These are phyloP conservation scores for Chironomus striatipennis DNA, from an alignment of 1,140 invertebrate genomes.

Conservation along the genomic window DNA sequence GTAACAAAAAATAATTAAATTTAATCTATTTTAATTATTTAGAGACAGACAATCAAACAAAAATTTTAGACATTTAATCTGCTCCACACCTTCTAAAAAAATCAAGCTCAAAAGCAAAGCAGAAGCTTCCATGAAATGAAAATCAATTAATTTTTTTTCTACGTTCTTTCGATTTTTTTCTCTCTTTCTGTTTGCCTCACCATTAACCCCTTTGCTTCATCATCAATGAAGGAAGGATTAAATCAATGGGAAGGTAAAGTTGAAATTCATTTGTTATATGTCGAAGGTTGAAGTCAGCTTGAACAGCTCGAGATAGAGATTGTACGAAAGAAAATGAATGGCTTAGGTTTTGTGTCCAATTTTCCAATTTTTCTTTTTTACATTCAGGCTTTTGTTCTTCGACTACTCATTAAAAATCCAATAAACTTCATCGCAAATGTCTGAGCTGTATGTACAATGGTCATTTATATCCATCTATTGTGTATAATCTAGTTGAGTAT, in stretches of 20 bases:
- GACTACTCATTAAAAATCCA: constrained; percentile 13
- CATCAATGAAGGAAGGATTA: background rate
- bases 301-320: background rate
- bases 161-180: background rate
- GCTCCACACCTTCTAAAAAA: too few species aligned
- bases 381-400: background rate
- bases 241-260: background rate
- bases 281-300: background rate
- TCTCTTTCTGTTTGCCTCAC: background rate
- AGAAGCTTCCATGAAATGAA: background rate
- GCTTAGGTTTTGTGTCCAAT: background rate
- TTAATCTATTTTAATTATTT: too few species aligned
- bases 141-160: constrained; percentile 11
- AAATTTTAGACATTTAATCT: too few species aligned
- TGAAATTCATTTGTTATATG: constrained; percentile 1
- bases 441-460: too few species aligned
- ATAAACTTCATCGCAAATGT: background rate
- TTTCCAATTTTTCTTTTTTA: background rate
- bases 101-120: too few species aligned
- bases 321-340: background rate
- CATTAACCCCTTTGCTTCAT: too few species aligned
- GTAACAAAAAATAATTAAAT: too few species aligned
- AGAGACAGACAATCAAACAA: too few species aligned
- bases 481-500: too few species aligned
- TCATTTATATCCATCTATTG: too few species aligned